Conservation (phyloP, 2,797 vertebrate genomes). For the Hydrolagus colliei region DNA sequence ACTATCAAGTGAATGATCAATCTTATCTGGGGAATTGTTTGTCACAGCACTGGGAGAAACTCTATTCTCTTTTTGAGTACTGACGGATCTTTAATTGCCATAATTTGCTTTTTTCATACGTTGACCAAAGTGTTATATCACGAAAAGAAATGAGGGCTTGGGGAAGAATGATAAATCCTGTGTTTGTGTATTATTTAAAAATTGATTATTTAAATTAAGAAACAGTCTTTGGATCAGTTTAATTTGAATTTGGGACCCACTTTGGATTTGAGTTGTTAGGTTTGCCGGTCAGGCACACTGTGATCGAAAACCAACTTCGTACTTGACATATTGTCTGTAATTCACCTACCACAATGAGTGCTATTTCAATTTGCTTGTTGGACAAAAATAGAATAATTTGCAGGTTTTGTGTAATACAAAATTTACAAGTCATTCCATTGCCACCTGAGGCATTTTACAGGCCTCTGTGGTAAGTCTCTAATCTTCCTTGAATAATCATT, state of each 20-base stretch:
- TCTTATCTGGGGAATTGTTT: too few species aligned
- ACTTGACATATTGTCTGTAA: background rate
- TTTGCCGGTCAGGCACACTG: background rate
- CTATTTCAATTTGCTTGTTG: too few species aligned
- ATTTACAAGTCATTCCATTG: background rate
- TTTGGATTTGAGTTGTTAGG: background rate
- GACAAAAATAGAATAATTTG: background rate
- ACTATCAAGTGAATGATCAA: too few species aligned
- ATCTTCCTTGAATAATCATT: background rate
- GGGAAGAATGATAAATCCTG: background rate
- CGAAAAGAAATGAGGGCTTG: background rate
- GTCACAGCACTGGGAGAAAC: too few species aligned
- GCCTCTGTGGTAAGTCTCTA: background rate
- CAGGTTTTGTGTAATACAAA: background rate
- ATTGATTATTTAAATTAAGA: background rate
- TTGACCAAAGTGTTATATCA: background rate
- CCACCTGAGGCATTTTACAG: background rate
- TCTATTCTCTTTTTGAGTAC: background rate
- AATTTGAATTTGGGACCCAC: background rate
- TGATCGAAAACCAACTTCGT: background rate
- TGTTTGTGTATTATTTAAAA: too few species aligned
- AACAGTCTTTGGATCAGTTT: background rate
- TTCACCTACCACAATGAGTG: background rate
- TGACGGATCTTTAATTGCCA: background rate
- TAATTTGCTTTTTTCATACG: background rate